Base-by-base conservation (phyloP, 2,113 vertebrate species). In the Antechinus flavipes region DNA sequence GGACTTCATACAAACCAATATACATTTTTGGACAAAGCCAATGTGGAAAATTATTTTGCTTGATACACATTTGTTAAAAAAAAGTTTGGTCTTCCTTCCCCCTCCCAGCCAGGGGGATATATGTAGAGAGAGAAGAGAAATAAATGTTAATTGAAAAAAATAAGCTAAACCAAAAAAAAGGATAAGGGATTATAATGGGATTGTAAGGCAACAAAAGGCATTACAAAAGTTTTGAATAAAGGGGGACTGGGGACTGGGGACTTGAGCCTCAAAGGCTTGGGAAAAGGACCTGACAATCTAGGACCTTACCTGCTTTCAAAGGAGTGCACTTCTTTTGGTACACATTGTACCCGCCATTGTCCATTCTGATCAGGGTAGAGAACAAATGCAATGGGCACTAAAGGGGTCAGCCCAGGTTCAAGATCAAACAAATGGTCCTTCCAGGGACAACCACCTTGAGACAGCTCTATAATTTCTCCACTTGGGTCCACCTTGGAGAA, bases 341-440 rank as follows among this genome's bases (percentile, higher is more conserved):
- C 99, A 95, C 99, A 99, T 98, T 99, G 99, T n/a, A 99, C 98
- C 55, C 99, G 98, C 99, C 99, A 99, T 94, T 99, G 99, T 54
- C 98, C 99, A 0, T 97, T 97, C 95, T 98, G 99, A 98, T 99
- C 99, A 0, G 98, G 93, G 96, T 99, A 99, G 84, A 99, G 97
- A 93, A 99, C 98, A 76, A 99, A 99, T 97, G 98, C 98, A 26
- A 99, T 98, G 26, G 98, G 97, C 0, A 90, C 76, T 8, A 99
- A 97, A 16, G 99, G 97, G 0, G 97, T 96, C 89, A 99, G 98
- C 90, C 98, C 99, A 56, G 95, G 98, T 97, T 99, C 99, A 94
- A 99, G 98, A 53, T 97, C 90, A 93, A 99, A 99, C 19, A 99
- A 98, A 61, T 99, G 99, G 94, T 99, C 99, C 97, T 99, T 99